Evolutionary conservation across 1,140 invertebrate genomes (phyloP).

Genomic region (Meloidogyne floridensis): DNA sequence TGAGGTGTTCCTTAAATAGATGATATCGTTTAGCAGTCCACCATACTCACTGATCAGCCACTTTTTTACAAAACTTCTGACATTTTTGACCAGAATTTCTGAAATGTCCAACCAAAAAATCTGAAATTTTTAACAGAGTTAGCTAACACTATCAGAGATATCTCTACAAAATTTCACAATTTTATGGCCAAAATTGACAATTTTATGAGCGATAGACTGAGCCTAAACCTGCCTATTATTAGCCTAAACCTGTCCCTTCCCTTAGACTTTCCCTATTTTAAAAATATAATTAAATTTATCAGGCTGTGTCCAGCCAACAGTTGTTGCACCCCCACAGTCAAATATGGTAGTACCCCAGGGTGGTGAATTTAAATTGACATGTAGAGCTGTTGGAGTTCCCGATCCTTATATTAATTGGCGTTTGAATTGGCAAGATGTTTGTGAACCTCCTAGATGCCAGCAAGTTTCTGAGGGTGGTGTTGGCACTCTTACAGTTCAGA

Average conservation of each 20-base stretch:
- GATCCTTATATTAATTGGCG: constrained; percentile 89
- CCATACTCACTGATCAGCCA: too few species aligned
- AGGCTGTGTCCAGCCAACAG: constrained; percentile 65
- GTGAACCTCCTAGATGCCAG: constrained; percentile 77
- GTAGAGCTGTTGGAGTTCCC: constrained; percentile 84
- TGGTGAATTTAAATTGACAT: constrained; percentile 77
- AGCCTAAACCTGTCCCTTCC: too few species aligned
- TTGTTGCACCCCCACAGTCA: constrained; percentile 61
- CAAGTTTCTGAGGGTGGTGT: constrained; percentile 75
- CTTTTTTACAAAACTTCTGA: background rate
- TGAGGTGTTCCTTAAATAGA: too few species aligned
- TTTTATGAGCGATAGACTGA: background rate
- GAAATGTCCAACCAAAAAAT: background rate
- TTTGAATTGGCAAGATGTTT: constrained; percentile 91
- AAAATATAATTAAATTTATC: background rate
- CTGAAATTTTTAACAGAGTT: background rate
- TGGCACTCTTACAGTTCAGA: constrained; percentile 78
- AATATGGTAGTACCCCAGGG: constrained; percentile 69
- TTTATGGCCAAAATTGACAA: background rate
- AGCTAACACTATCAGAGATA: background rate
- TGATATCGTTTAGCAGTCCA: too few species aligned
- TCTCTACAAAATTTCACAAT: background rate
- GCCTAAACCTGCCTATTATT: too few species aligned
- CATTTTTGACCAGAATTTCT: background rate
- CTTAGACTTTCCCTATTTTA: too few species aligned